Evolutionary conservation across 92 coral and sea anemone species (phyloP), one percentile per base, ranked within the genome.

Genomic region (Siderastrea siderea): DNA sequence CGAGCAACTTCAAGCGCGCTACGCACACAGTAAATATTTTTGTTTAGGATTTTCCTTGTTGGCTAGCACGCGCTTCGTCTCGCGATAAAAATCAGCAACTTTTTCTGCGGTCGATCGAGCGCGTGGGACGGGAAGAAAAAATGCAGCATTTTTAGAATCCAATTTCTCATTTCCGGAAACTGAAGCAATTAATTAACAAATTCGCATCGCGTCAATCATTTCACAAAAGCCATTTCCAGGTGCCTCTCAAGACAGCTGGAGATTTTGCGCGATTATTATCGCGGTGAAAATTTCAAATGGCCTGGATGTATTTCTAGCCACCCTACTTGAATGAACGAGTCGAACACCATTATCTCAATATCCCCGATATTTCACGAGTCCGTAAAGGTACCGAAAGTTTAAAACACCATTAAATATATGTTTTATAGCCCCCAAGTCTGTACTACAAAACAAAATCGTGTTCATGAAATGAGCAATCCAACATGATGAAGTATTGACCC

Each of bases 91-190:
- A 84, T 79, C 90, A 75, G 64, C 78, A 43, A 79, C 64, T 73
- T 82, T 85, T 80, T 80, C 81, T 77, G 83, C 52, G 85, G 86
- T 74, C 76, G 61, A 79, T 75, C 52, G 79, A 77, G 77, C 95
- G 98, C 96, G 98, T 93, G 98, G 95, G 98, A 79, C 64, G 86
- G 59, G 71, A 72, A 68, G 61, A 68, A 90, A 88, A 88, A 93
- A 86, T 80, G 94, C 66, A 93, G 88, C 85, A 90, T 95, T 94
- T 95, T 89, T 89, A 91, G 96, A 95, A 83, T 90, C 94, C 87
- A 86, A 79, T 91, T 98, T 96, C 98, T 98, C 99, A 98, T 98
- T 98, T 98, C 99, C 99, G 99, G 99, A 95, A 92, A 86, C 94
- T 89, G 90, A 93, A 86, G 97, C 98, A 94, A 95, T 95, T 98